Conservation (phyloP, 2,888 invertebrate genomes). For the Dione vanillae region DNA sequence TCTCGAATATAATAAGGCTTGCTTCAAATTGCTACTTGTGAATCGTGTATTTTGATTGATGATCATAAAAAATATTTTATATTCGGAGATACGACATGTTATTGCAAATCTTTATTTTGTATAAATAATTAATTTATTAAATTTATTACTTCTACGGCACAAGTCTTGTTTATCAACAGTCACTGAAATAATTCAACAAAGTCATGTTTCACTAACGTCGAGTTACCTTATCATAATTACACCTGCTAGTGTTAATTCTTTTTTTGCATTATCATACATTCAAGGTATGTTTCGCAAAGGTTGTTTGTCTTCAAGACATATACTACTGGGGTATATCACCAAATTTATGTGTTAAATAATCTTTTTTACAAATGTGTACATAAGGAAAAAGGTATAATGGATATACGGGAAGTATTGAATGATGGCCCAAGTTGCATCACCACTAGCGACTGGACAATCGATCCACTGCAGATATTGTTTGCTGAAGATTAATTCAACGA, state of each 20-base stretch:
- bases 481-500: constrained; percentile 62
- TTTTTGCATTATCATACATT: too few relatives aligned
- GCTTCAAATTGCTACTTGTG: not conserved
- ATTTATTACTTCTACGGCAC: too few relatives aligned
- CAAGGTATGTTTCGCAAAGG: too few relatives aligned
- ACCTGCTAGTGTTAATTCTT: not conserved
- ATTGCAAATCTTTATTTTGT: not conserved
- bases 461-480: constrained; percentile 60
- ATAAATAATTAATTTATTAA: too few relatives aligned
- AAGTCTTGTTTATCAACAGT: too few relatives aligned
- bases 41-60: not conserved
- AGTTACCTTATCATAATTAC: not conserved
- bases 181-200: constrained; percentile 5
- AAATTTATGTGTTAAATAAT: too few relatives aligned
- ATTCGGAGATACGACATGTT: too few relatives aligned
- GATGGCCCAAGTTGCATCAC: constrained; percentile 10
- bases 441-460: constrained; percentile 35
- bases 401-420: not conserved
- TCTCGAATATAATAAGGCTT: not conserved
- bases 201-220: not conserved
- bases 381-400: not conserved
- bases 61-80: not conserved
- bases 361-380: not conserved
- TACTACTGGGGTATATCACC: too few relatives aligned
- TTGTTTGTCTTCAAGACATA: too few relatives aligned